Percentiles rank a stretch among this genome's conserved stretches.
phyloP scores from a whole-genome alignment of 2,888 invertebrate genomes.

The Pollenia angustigena region DNA sequence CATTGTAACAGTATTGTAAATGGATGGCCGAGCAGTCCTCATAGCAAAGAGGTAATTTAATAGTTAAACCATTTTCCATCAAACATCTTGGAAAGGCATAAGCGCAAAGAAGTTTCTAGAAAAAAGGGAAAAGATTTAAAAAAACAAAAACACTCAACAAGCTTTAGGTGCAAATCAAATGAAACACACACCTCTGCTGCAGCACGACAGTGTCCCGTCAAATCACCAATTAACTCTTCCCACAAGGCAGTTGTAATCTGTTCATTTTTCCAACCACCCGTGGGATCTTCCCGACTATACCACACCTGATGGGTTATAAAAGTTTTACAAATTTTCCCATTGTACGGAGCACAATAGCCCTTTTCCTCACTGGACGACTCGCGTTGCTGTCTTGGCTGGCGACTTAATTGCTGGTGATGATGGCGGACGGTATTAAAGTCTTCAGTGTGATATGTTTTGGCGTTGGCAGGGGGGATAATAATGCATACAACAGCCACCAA shows the following conservation, averaged over 20 bases:
- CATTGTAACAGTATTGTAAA: conserved; percentile 95
- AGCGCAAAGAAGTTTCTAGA: conserved; percentile 92
- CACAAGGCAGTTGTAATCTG: conserved; percentile 92
- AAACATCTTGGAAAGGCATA: conserved; percentile 96
- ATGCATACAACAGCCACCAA: conserved; percentile 45
- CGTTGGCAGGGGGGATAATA: conserved; percentile 17
- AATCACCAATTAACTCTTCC: conserved; percentile 92
- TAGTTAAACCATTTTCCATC: conserved; percentile 87
- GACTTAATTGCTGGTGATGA: conserved; percentile 77
- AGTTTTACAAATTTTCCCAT: conserved; percentile 91
- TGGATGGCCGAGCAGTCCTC: conserved; percentile 97
- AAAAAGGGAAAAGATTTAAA: conserved; percentile 53
- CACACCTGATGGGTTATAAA: conserved; percentile 89
- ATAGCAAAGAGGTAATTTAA: conserved; percentile 92
- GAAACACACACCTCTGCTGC: conserved; percentile 89
- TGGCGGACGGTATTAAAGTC: conserved; percentile 69
- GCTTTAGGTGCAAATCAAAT: background rate
- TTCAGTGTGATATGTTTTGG: conserved; percentile 54
- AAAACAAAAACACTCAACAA: background rate
- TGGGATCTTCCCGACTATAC: conserved; percentile 88
- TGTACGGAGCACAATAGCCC: conserved; percentile 94
- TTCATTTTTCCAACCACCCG: conserved; percentile 92
- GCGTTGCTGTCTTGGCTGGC: conserved; percentile 73
- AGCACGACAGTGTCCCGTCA: conserved; percentile 92
- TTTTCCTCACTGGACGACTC: conserved; percentile 77